Evolutionary conservation across 1,140 invertebrate species (phyloP).

Genomic region (Papilio dardanus): DNA sequence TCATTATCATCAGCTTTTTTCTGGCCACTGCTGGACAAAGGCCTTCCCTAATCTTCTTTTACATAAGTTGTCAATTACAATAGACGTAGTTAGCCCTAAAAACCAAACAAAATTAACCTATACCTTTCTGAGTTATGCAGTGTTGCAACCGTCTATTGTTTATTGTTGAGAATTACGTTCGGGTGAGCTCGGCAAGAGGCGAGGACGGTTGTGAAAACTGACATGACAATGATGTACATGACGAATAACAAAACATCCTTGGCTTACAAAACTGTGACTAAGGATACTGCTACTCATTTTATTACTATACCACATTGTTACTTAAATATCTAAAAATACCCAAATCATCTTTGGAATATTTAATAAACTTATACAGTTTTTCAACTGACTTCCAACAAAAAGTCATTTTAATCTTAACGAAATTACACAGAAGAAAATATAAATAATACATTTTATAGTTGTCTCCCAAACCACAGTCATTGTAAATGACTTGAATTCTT

Average conservation of each 20-base stretch:
- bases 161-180: slow-evolving; percentile 53
- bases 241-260: slow-evolving; percentile 44
- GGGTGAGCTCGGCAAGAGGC: slow-evolving; percentile 47
- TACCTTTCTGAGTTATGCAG: slow-evolving; percentile 37
- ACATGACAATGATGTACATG: slow-evolving; percentile 50
- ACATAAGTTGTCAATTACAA: no score
- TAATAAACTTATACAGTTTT: no score
- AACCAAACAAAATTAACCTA: slow-evolving; percentile 10
- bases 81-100: not conserved
- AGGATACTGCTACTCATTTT: slow-evolving; percentile 21
- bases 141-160: slow-evolving; percentile 69
- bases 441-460: slow-evolving; percentile 1
- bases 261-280: slow-evolving; percentile 46
- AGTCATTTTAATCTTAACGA: no score
- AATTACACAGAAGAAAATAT: no score
- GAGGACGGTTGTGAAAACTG: slow-evolving; percentile 55
- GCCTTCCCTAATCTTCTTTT: no score
- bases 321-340: not conserved
- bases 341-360: not conserved
- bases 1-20: no score
- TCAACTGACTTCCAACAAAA: no score
- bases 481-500: not conserved
- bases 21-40: no score
- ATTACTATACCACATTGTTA: slow-evolving; percentile 8
- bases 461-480: not conserved